A percentile compares a stretch with the other conserved stretches of the same genome.
phyloP scores from a whole-genome alignment of 2,113 vertebrate species.

The Catharus bicknelli region DNA sequence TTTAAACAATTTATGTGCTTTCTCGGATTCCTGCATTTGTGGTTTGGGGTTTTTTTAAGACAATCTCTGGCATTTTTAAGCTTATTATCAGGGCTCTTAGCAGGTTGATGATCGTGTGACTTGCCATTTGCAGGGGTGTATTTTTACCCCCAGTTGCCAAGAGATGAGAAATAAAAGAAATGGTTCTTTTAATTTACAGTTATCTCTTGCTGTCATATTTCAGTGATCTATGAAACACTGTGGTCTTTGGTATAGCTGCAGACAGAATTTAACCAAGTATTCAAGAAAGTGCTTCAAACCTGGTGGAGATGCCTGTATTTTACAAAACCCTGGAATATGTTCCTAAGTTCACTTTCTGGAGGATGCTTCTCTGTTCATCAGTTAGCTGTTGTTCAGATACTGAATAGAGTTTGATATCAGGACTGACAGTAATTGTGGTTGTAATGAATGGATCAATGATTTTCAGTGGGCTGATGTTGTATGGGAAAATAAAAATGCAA shows the following conservation, averaged over 20 bases:
- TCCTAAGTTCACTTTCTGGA: background rate
- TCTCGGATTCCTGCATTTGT: background rate
- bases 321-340: background rate
- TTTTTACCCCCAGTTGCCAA: background rate
- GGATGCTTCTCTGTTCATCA: background rate
- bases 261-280: background rate
- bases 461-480: background rate
- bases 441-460: background rate
- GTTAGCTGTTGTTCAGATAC: background rate
- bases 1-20: background rate
- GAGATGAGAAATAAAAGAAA: background rate
- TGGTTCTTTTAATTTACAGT: background rate
- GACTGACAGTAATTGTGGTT: background rate
- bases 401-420: background rate
- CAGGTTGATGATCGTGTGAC: background rate
- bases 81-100: background rate
- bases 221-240: rapidly evolving
- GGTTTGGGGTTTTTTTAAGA: background rate
- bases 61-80: background rate
- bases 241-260: background rate
- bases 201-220: background rate
- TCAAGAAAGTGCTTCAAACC: background rate
- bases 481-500: background rate
- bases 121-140: background rate
- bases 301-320: background rate